These are phyloP conservation scores for Taurulus bubalis DNA, from an alignment of 2,113 vertebrate genomes.

Conservation along the genomic window DNA sequence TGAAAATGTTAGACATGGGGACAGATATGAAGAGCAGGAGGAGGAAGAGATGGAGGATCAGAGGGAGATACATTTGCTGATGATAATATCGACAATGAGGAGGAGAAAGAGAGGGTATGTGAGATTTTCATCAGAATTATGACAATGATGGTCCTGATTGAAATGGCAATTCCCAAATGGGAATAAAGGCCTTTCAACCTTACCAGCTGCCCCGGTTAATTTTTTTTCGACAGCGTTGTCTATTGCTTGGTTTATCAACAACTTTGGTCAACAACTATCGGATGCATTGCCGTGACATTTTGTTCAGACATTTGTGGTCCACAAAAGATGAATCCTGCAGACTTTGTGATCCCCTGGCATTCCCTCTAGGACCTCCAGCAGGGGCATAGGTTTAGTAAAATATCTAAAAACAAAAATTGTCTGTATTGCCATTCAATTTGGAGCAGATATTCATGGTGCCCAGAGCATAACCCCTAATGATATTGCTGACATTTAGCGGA, in stretches of 20 bases:
- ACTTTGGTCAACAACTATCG: background rate
- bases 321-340: background rate
- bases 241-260: background rate
- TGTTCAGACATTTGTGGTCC: background rate
- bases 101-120: background rate
- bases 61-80: background rate
- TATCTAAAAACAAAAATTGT: background rate
- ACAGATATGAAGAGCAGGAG: slow-evolving; percentile 13
- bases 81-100: slow-evolving; percentile 6
- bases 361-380: background rate
- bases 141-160: background rate
- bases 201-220: background rate
- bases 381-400: background rate
- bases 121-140: slow-evolving; percentile 20
- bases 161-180: background rate
- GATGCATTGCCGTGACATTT: background rate
- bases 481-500: background rate
- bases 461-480: background rate
- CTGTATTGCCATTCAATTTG: background rate
- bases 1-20: slow-evolving; percentile 24
- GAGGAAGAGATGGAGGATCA: slow-evolving; percentile 5
- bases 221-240: background rate
- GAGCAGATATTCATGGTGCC: background rate
- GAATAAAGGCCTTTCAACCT: background rate
- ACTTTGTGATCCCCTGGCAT: background rate